Evolutionary conservation across 1,140 invertebrate genomes (phyloP).

Genomic region (Sarcophaga peregrina): DNA sequence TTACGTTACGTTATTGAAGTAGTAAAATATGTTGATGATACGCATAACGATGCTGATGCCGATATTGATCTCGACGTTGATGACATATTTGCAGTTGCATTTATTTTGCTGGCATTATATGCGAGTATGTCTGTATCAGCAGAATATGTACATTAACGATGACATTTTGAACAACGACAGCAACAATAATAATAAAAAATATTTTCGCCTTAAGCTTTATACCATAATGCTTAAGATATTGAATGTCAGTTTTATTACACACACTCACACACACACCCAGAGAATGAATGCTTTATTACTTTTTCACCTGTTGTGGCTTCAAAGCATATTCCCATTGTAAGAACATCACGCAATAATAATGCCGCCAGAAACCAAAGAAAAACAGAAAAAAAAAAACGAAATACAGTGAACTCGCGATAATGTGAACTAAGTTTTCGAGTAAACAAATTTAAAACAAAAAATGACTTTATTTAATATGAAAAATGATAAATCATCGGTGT

Average conservation of each 20-base stretch:
- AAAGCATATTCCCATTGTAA: background rate
- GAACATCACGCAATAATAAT: background rate
- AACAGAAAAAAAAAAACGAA: no score
- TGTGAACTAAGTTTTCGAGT: no score
- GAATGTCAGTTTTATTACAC: conserved; percentile 29
- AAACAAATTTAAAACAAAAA: no score
- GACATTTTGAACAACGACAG: background rate
- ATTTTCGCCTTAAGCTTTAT: conserved; percentile 20
- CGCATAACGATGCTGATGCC: no score
- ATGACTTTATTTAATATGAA: no score
- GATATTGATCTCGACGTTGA: background rate
- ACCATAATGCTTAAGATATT: background rate
- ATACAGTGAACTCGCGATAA: no score
- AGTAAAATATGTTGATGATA: no score
- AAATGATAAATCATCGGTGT: no score
- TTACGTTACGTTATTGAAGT: no score
- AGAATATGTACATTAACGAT: background rate
- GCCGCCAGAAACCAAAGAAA: background rate
- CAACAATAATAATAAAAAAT: background rate
- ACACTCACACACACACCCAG: no score
- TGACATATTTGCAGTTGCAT: conserved; percentile 2
- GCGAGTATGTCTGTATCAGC: background rate
- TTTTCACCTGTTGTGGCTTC: conserved; percentile 36
- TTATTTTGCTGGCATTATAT: background rate
- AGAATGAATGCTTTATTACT: conserved; percentile 30